Base-by-base conservation (phyloP, 2,888 invertebrate species). In the Polietes domitor region DNA sequence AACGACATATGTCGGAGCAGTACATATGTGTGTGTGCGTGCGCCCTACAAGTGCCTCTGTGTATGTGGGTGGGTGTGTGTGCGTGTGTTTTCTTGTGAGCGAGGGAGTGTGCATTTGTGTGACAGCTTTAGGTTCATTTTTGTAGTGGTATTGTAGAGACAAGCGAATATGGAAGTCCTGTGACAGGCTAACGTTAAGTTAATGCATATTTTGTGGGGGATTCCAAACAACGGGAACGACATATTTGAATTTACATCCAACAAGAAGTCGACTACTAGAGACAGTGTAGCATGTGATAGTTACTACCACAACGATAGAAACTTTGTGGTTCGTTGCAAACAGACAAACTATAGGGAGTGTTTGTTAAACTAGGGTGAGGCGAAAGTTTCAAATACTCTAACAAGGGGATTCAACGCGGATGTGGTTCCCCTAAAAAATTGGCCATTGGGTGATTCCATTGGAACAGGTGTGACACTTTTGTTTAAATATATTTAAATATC, bases 141-240 rank as follows among this genome's bases (percentile, higher is more conserved):
- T 21, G 55, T 55, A 19, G 7, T 55, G 24, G 9, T 55, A 9
- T 32, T 32, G 32, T 32, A 32, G 5, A 32, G 32, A 32, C 32
- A 4, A n/a, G n/a, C 1, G 21, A 55, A 21, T 21, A 55, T 21
- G 21, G 21, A 55, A 55, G 55, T 55, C 24, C 55, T 55, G 24
- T 55, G 55, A 55, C 55, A 21, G 21, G 19, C 19, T 55, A 55
- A 55, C n/a, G n/a, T n/a, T n/a, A n/a, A n/a, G n/a, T n/a, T n/a
- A n/a, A n/a, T 21, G 21, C 24, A 55, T 55, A 21, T 55, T 55
- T 32, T 32, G 4, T 55, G 55, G 55, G 55, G 55, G 21, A 21
- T 21, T 55, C 19, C 55, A 19, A 55, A 55, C 21, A 21, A 55
- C 55, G 21, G 55, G 6, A 3, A 50, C 50, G 15, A 50, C 50